Evolutionary conservation across 2,797 vertebrate species (phyloP).

Genomic region (Pantherophis vulpinus): DNA sequence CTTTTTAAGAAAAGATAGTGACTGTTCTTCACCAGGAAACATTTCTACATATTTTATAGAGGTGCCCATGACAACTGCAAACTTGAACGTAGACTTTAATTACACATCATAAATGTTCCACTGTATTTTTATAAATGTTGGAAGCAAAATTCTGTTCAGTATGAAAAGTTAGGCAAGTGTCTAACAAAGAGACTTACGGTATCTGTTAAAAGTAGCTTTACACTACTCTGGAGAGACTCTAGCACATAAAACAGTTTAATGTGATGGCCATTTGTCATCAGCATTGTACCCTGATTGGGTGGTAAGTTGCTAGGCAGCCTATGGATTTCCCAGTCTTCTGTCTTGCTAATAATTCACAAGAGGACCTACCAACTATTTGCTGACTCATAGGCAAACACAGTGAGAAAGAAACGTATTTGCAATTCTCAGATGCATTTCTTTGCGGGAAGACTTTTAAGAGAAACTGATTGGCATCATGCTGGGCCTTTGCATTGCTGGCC

Average conservation of each 20-base stretch:
- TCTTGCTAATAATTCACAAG: constrained; percentile 25
- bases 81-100: not conserved
- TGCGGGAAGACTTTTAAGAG: not conserved
- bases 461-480: constrained; percentile 24
- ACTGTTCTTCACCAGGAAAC: not conserved
- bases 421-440: constrained; percentile 2
- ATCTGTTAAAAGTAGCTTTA: not conserved
- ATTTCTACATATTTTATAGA: not conserved
- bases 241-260: not conserved
- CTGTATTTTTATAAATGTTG: not conserved
- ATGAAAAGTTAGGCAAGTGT: constrained; percentile 14
- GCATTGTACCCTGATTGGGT: not conserved
- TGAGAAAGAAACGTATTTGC: constrained; percentile 1
- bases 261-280: not conserved
- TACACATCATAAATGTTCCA: not conserved
- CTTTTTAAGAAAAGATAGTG: not conserved
- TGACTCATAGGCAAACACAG: not conserved
- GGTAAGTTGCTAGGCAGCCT: not conserved
- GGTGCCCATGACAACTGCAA: not conserved
- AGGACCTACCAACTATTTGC: constrained; percentile 1
- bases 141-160: not conserved
- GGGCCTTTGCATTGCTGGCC: not conserved
- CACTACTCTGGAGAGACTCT: not conserved
- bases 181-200: not conserved
- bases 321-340: not conserved